phyloP scores from a whole-genome alignment of 2,113 vertebrate genomes.

The Rhea pennata region DNA sequence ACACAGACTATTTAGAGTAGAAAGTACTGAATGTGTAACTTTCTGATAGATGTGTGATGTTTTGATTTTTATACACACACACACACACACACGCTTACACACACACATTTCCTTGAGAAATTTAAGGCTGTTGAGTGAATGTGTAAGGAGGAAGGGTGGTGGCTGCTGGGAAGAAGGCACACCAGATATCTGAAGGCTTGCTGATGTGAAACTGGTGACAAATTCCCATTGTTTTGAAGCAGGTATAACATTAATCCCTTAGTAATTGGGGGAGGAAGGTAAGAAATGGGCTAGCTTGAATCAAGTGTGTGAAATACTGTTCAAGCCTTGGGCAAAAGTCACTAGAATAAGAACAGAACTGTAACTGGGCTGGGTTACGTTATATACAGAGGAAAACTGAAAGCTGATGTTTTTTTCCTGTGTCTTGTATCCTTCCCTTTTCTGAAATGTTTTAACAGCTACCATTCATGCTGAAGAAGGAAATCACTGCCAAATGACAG shows the following conservation, averaged over 20 bases:
- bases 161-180: not conserved
- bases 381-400: not conserved
- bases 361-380: not conserved
- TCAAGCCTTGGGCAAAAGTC: not conserved
- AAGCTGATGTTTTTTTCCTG: not conserved
- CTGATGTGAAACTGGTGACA: not conserved
- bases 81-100: not conserved
- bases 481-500: conserved; percentile 7
- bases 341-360: not conserved
- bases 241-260: not conserved
- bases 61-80: not conserved
- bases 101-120: not conserved
- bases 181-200: not conserved
- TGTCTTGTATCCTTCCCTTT: not conserved
- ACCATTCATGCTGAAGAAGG: not conserved
- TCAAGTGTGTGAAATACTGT: not conserved
- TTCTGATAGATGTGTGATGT: not conserved
- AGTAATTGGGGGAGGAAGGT: not conserved
- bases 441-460: conserved; percentile 25
- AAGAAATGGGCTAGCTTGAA: not conserved
- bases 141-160: not conserved
- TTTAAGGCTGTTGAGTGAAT: not conserved
- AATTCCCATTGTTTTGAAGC: not conserved
- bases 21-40: not conserved
- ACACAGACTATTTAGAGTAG: not conserved